Percentiles rank a stretch among this genome's conserved stretches.
These are phyloP conservation scores for Crenichthys baileyi DNA, from an alignment of 2,797 vertebrate species.

Conservation along the genomic window DNA sequence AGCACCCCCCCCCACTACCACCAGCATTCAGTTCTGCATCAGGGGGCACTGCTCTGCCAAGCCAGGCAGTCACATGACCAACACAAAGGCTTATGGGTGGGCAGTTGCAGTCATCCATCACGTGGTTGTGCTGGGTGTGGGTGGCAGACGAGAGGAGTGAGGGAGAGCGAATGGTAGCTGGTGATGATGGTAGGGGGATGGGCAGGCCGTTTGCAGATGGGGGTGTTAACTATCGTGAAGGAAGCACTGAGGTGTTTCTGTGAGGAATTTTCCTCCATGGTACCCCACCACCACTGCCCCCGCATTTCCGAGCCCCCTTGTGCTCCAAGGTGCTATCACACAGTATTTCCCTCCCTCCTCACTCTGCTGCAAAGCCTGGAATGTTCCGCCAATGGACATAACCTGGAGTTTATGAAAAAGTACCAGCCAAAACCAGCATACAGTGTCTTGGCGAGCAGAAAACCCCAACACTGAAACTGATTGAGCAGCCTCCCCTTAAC, in stretches of 20 bases:
- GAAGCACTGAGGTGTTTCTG: constrained; percentile 83
- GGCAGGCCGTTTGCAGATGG: constrained; percentile 62
- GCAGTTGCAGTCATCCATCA: constrained; percentile 80
- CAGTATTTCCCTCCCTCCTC: constrained; percentile 52
- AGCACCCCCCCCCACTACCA: constrained; percentile 33
- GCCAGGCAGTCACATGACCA: constrained; percentile 81
- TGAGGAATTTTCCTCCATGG: constrained; percentile 80
- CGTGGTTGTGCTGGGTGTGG: constrained; percentile 73
- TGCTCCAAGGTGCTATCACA: constrained; percentile 75
- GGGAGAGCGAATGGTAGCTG: constrained; percentile 56
- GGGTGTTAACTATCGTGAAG: constrained; percentile 77
- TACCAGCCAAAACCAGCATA: background rate
- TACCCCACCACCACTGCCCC: constrained; percentile 69
- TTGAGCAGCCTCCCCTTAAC: constrained; percentile 10
- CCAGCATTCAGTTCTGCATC: constrained; percentile 79
- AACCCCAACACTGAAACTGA: constrained; percentile 11
- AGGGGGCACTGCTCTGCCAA: constrained; percentile 81
- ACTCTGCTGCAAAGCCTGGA: constrained; percentile 77
- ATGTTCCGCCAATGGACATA: constrained; percentile 80
- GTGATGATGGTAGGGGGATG: constrained; percentile 74
- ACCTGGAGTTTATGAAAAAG: constrained; percentile 60
- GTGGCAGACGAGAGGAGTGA: constrained; percentile 51
- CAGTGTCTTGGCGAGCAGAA: background rate
- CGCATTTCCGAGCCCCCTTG: constrained; percentile 64
- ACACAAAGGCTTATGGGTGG: constrained; percentile 82